Evolutionary conservation across 2,113 vertebrate genomes (phyloP), one percentile per base, ranked within the genome.

Genomic region (Ceratotherium simum): DNA sequence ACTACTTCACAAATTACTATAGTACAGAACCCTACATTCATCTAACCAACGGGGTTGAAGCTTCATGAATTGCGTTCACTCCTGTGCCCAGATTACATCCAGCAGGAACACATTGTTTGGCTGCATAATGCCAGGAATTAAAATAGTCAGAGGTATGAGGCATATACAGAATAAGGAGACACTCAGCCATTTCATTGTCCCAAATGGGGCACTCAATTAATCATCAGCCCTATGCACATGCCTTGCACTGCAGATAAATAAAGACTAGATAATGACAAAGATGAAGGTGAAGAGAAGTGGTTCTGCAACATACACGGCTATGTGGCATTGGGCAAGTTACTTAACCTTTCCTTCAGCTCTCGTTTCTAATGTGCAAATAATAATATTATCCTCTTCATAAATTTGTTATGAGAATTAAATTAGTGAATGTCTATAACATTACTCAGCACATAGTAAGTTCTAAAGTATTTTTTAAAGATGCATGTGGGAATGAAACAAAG

Each of bases 391-490:
- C 36, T 76, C 65, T 91, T 94, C 48, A 62, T n/a, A 86, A 72
- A 42, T 60, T 33, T 67, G n/a, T 36, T 91, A 48, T 48, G 31
- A 93, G 80, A 36, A 60, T 48, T 64, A 33, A 82, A 79, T 60
- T 72, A 60, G 54, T 36, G 56, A 95, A 92, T 67, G 17, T 81
- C 65, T 94, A 3, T 56, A 94, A 72, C 1, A 93, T 33, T 76
- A 84, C 56, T 31, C n/a, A 67, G 25, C 18, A 75, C 56, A 80
- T 10, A 67, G 25, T 69, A 80, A 93, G n/a, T 25, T 75, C 33
- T 90, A 25, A 51, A 79, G 29, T 31, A 33, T 42, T 90, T 91
- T 97, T 95, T 64, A 54, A 88, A 85, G 58, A 93, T 90, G n/a
- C 20, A 82, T 29, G 3, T 69, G 48, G 36, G 27, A 95, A 79